phyloP scores from a whole-genome alignment of 2,888 invertebrate genomes.

The Ochropacha duplaris region DNA sequence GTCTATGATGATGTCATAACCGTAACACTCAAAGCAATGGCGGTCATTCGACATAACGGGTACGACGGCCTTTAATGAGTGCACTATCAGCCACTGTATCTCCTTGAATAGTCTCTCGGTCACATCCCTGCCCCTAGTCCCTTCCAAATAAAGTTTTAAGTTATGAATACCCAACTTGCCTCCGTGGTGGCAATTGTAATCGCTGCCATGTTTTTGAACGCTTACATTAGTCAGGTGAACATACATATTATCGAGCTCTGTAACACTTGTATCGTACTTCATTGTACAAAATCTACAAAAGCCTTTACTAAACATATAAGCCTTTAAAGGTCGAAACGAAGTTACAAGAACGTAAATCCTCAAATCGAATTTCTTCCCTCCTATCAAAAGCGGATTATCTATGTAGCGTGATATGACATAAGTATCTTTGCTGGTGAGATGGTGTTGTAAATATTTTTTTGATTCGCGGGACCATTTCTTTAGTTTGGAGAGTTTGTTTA shows the following conservation, averaged over 20 bases:
- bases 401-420: constrained; percentile 98
- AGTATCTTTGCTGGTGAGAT: constrained; percentile 89
- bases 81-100: constrained; percentile 94
- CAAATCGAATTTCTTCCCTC: constrained; percentile 97
- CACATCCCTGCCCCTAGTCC: constrained; percentile 92
- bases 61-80: constrained; percentile 94
- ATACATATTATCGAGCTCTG: constrained; percentile 95
- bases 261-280: constrained; percentile 93
- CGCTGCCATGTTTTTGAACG: constrained; percentile 96
- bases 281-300: constrained; percentile 98
- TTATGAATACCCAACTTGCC: constrained; percentile 96
- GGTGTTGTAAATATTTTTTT: constrained; percentile 91
- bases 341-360: constrained; percentile 95
- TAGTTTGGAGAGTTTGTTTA: constrained; percentile 95
- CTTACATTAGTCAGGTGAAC: constrained; percentile 98
- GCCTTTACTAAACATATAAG: constrained; percentile 94
- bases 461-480: constrained; percentile 95
- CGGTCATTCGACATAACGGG: constrained; percentile 95
- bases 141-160: constrained; percentile 92
- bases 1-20: constrained; percentile 97
- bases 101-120: constrained; percentile 94
- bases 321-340: constrained; percentile 95
- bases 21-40: constrained; percentile 96
- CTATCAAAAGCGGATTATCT: constrained; percentile 95
- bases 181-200: constrained; percentile 95